Evolutionary conservation across 2,888 invertebrate genomes (phyloP).

Genomic region (Leucozona laternaria): DNA sequence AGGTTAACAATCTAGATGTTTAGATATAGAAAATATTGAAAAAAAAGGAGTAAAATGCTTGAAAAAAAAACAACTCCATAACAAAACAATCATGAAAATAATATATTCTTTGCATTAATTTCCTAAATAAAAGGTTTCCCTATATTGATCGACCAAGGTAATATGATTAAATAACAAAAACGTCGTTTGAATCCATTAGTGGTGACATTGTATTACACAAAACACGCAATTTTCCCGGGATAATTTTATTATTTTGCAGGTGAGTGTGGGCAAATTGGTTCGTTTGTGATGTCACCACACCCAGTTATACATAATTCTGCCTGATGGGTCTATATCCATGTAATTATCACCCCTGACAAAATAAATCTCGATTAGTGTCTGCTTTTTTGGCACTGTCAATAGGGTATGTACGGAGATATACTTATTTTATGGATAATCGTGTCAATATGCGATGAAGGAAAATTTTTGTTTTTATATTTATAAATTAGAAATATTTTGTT

Average conservation of each 20-base stretch:
- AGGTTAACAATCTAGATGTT: background rate
- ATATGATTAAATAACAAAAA: slow-evolving; percentile 26
- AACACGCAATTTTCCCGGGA: slow-evolving; percentile 45
- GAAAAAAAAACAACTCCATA: background rate
- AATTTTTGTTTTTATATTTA: background rate
- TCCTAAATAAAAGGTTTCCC: background rate
- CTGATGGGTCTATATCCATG: background rate
- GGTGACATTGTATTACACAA: slow-evolving; percentile 27
- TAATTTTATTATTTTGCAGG: slow-evolving; percentile 59
- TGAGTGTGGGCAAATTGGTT: slow-evolving; percentile 50
- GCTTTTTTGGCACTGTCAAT: slow-evolving; percentile 6
- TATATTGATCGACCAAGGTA: background rate
- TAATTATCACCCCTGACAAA: slow-evolving; percentile 8
- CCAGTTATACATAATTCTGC: slow-evolving; percentile 7
- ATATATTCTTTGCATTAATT: background rate
- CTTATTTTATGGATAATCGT: slow-evolving; percentile 12
- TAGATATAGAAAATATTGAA: background rate
- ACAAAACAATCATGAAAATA: background rate
- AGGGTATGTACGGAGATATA: background rate
- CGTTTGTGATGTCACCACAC: slow-evolving; percentile 19
- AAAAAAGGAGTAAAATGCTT: background rate
- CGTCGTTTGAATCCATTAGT: slow-evolving; percentile 26
- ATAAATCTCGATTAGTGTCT: slow-evolving; percentile 31
- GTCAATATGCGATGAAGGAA: background rate
- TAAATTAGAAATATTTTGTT: no score